phyloP scores from a whole-genome alignment of 2,113 vertebrate genomes.

The Fulmarus glacialis region DNA sequence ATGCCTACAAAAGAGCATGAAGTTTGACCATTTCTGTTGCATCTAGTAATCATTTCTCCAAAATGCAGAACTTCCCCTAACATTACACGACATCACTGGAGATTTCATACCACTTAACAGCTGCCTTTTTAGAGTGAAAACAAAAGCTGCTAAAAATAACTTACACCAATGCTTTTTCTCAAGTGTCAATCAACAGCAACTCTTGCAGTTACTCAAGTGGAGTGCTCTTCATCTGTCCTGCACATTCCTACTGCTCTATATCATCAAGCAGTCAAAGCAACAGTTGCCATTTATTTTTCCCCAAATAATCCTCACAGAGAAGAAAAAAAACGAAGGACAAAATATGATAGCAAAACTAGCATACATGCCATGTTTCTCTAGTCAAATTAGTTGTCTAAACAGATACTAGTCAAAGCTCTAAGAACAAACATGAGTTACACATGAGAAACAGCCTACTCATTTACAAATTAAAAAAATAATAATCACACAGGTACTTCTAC shows the following conservation, averaged over 20 bases:
- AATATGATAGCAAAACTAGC: neutral
- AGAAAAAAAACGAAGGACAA: neutral
- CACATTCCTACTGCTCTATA: neutral
- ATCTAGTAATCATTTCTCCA: neutral
- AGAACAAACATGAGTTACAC: neutral
- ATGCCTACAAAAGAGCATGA: neutral
- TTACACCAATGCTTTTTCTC: neutral
- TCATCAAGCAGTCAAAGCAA: neutral
- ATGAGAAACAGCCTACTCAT: neutral
- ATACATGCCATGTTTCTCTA: neutral
- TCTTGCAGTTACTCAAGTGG: neutral
- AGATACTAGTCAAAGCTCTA: neutral
- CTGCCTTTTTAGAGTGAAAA: constrained; percentile 12
- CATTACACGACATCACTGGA: neutral
- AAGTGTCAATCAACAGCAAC: neutral
- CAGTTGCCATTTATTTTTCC: neutral
- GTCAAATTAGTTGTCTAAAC: neutral
- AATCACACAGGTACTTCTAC: neutral
- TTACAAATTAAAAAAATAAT: neutral
- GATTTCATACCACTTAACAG: neutral
- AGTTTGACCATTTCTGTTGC: neutral
- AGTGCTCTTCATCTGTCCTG: neutral
- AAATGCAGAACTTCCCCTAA: neutral
- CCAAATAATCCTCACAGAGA: neutral
- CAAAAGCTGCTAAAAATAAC: constrained; percentile 56